Conservation (phyloP, 2,888 invertebrate species). For the Himalopsyche tibetana region DNA sequence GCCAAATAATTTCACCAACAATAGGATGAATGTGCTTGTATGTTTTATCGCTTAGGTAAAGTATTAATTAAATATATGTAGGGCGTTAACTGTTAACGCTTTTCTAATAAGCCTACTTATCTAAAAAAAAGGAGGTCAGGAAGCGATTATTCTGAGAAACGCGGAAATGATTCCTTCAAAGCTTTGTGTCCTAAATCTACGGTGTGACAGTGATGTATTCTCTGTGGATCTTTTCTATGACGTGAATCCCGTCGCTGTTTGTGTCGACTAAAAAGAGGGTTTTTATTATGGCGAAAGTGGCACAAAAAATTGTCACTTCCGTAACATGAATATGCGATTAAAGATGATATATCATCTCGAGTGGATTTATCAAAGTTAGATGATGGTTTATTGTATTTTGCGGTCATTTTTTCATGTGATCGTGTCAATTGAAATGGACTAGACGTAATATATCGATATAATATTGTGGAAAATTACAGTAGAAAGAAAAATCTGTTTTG, state of each 20-base stretch:
- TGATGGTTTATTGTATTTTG: too few species aligned
- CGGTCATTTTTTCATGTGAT: too few species aligned
- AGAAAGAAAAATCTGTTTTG: too few species aligned
- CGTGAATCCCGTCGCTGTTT: neutral
- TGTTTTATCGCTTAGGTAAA: too few species aligned
- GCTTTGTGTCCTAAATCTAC: slow-evolving; percentile 21
- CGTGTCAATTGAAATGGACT: too few species aligned
- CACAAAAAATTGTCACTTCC: slow-evolving; percentile 5
- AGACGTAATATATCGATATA: too few species aligned
- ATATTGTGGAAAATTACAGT: too few species aligned
- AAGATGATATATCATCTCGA: neutral
- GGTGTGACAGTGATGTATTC: neutral
- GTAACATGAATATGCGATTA: neutral
- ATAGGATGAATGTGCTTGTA: too few species aligned
- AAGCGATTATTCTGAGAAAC: slow-evolving; percentile 17
- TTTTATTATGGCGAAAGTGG: slow-evolving; percentile 1
- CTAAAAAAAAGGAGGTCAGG: slow-evolving; percentile 1
- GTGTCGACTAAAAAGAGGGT: neutral
- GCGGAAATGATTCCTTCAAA: slow-evolving; percentile 12
- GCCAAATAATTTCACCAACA: too few species aligned
- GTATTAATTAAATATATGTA: too few species aligned
- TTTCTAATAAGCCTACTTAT: neutral
- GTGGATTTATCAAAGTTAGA: too few species aligned
- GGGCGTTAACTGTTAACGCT: too few species aligned
- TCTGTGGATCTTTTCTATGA: slow-evolving; percentile 19